phyloP scores from a whole-genome alignment of 2,797 vertebrate genomes.

The Clarias pachynema region DNA sequence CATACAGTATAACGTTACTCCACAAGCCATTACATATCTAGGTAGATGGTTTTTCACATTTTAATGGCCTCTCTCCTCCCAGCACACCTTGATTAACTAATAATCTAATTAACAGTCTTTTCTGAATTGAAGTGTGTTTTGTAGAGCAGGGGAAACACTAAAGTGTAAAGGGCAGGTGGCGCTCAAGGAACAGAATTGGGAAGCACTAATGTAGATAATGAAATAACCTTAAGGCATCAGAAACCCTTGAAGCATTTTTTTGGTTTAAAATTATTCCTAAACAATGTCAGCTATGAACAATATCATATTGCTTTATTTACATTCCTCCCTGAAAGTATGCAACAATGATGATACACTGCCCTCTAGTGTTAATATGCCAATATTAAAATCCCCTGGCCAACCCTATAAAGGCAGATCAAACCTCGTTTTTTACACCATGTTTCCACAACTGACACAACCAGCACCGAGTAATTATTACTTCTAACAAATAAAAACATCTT shows the following conservation, averaged over 20 bases:
- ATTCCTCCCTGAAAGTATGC: not conserved
- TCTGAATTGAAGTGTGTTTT: too few species aligned
- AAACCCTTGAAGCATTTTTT: not conserved
- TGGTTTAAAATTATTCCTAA: not conserved
- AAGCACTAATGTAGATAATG: not conserved
- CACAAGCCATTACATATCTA: not conserved
- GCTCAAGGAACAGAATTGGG: too few species aligned
- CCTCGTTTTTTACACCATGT: slow-evolving; percentile 8
- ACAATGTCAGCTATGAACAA: not conserved
- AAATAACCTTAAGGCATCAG: not conserved
- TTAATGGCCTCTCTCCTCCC: too few species aligned
- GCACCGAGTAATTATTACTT: slow-evolving; percentile 23
- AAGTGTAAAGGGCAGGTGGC: too few species aligned
- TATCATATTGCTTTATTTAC: not conserved
- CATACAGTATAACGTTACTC: not conserved
- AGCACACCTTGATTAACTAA: too few species aligned
- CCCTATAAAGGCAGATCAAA: slow-evolving; percentile 13
- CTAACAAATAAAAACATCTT: slow-evolving; percentile 39
- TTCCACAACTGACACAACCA: slow-evolving; percentile 33
- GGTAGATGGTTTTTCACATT: too few species aligned
- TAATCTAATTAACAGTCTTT: too few species aligned
- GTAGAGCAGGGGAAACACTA: too few species aligned
- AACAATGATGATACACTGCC: slow-evolving; percentile 40
- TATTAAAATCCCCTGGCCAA: not conserved
- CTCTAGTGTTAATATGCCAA: slow-evolving; percentile 42